phyloP scores from a whole-genome alignment of 2,888 invertebrate genomes.

The Hipparchia semele region DNA sequence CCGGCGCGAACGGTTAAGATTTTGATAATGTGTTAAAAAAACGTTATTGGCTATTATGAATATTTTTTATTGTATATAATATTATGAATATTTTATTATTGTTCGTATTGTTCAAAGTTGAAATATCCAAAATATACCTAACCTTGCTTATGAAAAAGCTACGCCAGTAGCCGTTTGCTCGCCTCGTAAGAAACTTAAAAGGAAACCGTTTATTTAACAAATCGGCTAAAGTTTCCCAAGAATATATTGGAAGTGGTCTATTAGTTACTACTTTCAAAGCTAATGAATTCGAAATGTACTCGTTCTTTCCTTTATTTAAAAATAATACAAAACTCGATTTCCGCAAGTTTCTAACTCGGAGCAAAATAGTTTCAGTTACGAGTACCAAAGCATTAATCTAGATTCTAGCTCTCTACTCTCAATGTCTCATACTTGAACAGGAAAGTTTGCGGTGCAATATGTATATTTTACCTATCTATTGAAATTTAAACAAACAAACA shows the following conservation, averaged over 20 bases:
- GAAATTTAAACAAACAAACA: too few species aligned
- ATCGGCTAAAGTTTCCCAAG: slow-evolving; percentile 33
- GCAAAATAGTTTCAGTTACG: slow-evolving; percentile 67
- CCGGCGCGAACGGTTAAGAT: too few species aligned
- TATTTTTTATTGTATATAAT: too few species aligned
- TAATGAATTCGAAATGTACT: slow-evolving; percentile 74
- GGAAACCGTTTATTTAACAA: slow-evolving; percentile 29
- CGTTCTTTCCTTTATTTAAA: slow-evolving; percentile 63
- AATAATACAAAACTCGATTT: slow-evolving; percentile 74
- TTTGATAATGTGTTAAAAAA: too few species aligned
- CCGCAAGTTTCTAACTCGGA: slow-evolving; percentile 66
- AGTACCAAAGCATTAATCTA: slow-evolving; percentile 72
- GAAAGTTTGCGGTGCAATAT: neutral
- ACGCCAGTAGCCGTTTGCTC: neutral
- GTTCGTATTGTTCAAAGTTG: too few species aligned
- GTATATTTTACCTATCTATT: neutral
- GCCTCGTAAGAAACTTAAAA: slow-evolving; percentile 3
- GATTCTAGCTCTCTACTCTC: slow-evolving; percentile 58
- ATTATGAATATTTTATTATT: too few species aligned
- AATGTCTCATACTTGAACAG: slow-evolving; percentile 7
- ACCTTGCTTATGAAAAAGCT: neutral
- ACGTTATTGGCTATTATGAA: too few species aligned
- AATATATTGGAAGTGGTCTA: slow-evolving; percentile 48
- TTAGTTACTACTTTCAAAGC: slow-evolving; percentile 60
- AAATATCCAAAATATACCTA: neutral